Evolutionary conservation across 92 coral and sea anemone genomes (phyloP), one percentile per base, ranked within the genome.

Genomic region (Meandrina meandrites): DNA sequence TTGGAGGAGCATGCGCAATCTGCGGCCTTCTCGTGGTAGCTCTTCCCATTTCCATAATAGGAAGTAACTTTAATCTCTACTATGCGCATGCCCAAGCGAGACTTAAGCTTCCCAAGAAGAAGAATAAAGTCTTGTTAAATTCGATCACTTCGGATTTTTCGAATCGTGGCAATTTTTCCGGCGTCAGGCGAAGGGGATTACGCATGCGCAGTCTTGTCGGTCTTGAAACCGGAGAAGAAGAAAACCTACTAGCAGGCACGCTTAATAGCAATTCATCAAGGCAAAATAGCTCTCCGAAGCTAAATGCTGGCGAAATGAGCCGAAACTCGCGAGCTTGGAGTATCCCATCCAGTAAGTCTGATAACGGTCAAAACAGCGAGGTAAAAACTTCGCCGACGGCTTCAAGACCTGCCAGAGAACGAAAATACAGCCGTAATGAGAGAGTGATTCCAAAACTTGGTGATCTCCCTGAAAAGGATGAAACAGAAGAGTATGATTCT

Each of bases 21-120:
- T 95, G 94, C 81, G 98, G 98, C 30, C 94, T 95, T 53, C 86
- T 95, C 8, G 94, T 95, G 56, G 96, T 95, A 64, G 98, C 98
- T 45, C 77, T 95, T 28, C 98, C 98, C 22, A 94, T 95, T n/a
- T 95, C 98, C 28, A 91, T 95, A 81, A 95, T 95, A 79, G 98
- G 98, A 45, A 91, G 98, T 68, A 95, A 93, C 83, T 95, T 95
- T 76, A 93, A 92, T 71, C 93, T 95, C 24, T 95, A 89, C 72
- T 95, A 95, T 72, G 96, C 96, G 48, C 96, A 95, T 56, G 98
- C 98, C 16, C 98, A 95, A 86, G 98, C 98, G 10, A 90, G 96
- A 68, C 93, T 95, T 6, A 95, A 89, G 27, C 91, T 95, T 73
- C 98, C 98, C 1, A 93, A 89, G 58, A 93, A 90, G 78, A 90